A percentile compares a stretch with the other conserved stretches of the same genome.
phyloP scores from a whole-genome alignment of 2,888 invertebrate genomes.

The Anarsia innoxiella region DNA sequence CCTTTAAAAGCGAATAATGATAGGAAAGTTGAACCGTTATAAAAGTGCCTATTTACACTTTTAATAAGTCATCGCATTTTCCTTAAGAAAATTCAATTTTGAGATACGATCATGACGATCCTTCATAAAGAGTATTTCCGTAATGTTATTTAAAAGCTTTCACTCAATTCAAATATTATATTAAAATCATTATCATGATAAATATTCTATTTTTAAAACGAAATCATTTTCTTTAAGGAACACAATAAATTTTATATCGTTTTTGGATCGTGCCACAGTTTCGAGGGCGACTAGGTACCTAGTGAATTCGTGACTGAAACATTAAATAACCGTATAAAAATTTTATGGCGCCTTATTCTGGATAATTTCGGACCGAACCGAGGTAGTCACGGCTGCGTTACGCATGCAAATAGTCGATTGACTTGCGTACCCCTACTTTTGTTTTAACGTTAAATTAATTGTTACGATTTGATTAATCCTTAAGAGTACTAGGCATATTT shows the following conservation, averaged over 20 bases:
- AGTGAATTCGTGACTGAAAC: slow-evolving; percentile 22
- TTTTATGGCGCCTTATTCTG: slow-evolving; percentile 43
- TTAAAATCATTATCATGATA: too few relatives aligned
- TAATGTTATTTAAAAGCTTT: too few relatives aligned
- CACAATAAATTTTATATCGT: neutral
- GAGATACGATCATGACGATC: too few relatives aligned
- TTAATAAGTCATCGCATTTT: too few relatives aligned
- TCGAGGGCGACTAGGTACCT: neutral
- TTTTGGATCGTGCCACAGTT: neutral
- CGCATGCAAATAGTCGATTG: slow-evolving; percentile 53
- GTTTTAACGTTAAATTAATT: too few relatives aligned
- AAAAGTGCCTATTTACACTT: neutral
- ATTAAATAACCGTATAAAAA: slow-evolving; percentile 36
- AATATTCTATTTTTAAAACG: too few relatives aligned
- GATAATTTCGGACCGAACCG: slow-evolving; percentile 42
- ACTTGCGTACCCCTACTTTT: neutral
- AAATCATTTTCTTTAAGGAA: too few relatives aligned
- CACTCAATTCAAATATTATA: too few relatives aligned
- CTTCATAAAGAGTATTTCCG: too few relatives aligned
- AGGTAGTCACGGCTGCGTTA: slow-evolving; percentile 47
- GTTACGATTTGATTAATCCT: too few relatives aligned
- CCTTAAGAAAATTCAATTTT: too few relatives aligned
- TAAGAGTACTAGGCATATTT: too few relatives aligned
- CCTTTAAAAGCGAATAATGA: slow-evolving; percentile 29
- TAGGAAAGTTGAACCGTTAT: slow-evolving; percentile 7